These are phyloP conservation scores for Apocheima hispidaria DNA, from an alignment of 2,888 invertebrate genomes.

Conservation along the genomic window DNA sequence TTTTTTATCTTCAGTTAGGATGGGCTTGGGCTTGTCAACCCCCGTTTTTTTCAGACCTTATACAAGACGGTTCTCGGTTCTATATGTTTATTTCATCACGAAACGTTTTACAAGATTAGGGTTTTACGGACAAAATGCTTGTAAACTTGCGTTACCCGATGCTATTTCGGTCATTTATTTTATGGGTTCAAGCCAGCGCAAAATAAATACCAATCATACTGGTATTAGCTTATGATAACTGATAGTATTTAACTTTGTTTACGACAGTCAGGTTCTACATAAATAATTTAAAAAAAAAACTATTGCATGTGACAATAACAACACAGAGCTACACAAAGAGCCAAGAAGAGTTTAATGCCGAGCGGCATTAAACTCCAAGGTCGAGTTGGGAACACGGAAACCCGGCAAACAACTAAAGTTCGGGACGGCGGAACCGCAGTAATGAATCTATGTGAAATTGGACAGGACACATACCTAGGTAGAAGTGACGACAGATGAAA, in stretches of 20 bases:
- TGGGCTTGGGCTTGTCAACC: slow-evolving; percentile 30
- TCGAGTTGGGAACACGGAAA: too few relatives aligned
- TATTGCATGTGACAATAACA: too few relatives aligned
- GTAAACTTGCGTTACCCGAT: slow-evolving; percentile 6
- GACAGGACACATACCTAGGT: too few relatives aligned
- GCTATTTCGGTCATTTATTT: slow-evolving; percentile 1
- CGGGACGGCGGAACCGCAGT: too few relatives aligned
- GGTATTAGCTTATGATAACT: not conserved
- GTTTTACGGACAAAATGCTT: not conserved
- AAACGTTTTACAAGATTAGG: slow-evolving; percentile 23
- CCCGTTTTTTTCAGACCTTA: slow-evolving; percentile 17
- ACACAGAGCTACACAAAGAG: too few relatives aligned
- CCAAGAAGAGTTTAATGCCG: too few relatives aligned
- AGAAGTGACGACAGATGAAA: too few relatives aligned
- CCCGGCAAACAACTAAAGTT: too few relatives aligned
- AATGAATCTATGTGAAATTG: too few relatives aligned
- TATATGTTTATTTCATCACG: slow-evolving; percentile 9
- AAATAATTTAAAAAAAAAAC: too few relatives aligned
- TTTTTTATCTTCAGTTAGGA: slow-evolving; percentile 28
- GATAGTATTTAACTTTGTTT: too few relatives aligned
- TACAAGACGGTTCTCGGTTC: slow-evolving; percentile 8
- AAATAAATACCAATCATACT: not conserved
- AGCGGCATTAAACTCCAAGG: too few relatives aligned
- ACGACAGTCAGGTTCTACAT: not conserved
- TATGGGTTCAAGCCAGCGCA: not conserved